These are phyloP conservation scores for Pagetopsis macropterus DNA, from an alignment of 2,797 vertebrate species.

Conservation along the genomic window DNA sequence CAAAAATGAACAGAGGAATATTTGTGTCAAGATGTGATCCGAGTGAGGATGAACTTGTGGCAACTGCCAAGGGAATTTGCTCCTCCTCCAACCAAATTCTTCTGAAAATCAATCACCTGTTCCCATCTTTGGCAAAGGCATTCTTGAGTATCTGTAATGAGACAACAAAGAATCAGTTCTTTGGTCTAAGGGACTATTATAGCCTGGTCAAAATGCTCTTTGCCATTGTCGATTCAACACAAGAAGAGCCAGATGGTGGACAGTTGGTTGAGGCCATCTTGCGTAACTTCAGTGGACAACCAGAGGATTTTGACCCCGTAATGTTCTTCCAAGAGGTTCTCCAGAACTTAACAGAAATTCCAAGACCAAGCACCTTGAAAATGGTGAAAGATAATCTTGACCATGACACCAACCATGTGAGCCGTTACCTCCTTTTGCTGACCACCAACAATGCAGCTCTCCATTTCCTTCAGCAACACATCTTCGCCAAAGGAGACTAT, in stretches of 20 bases:
- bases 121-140: conserved; percentile 78
- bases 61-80: conserved; percentile 86
- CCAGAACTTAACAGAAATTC: conserved; percentile 58
- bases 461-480: conserved; percentile 80
- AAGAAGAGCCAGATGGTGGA: conserved; percentile 63
- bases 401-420: conserved; percentile 61
- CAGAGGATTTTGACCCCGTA: conserved; percentile 74
- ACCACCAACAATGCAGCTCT: conserved; percentile 87
- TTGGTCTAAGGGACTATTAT: conserved; percentile 87
- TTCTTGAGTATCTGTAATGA: conserved; percentile 76
- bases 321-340: conserved; percentile 72
- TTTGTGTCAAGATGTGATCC: conserved; percentile 86
- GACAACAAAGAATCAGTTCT: conserved; percentile 81
- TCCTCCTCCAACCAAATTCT: conserved; percentile 65
- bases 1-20: conserved; percentile 88
- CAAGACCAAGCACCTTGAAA: conserved; percentile 77
- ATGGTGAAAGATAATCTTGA: conserved; percentile 83
- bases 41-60: conserved; percentile 79
- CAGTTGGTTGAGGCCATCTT: conserved; percentile 80
- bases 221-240: conserved; percentile 63
- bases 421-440: conserved; percentile 84
- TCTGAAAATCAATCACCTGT: conserved; percentile 79
- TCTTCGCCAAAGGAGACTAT: conserved; percentile 70
- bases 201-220: conserved; percentile 86
- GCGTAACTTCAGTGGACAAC: conserved; percentile 86